phyloP scores from a whole-genome alignment of 2,797 vertebrate genomes.

The Enteromius radiatus region DNA sequence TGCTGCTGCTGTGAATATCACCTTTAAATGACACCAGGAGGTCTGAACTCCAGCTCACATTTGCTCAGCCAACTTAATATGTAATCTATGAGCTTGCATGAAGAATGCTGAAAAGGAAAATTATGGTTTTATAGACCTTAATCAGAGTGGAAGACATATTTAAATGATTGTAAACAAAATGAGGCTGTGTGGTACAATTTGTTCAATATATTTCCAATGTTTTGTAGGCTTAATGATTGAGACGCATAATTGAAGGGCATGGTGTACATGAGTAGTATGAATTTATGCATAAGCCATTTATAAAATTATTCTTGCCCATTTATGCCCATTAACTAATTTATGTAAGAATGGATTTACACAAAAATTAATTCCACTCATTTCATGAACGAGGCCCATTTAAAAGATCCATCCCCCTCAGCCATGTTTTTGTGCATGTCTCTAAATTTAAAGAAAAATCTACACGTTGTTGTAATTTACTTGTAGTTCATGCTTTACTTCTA shows the following conservation, averaged over 20 bases:
- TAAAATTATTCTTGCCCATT: background rate
- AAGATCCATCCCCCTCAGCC: background rate
- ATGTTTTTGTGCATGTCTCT: background rate
- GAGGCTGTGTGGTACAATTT: background rate
- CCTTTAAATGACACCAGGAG: conserved; percentile 19
- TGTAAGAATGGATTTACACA: background rate
- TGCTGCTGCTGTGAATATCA: conserved; percentile 23
- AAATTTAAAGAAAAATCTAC: background rate
- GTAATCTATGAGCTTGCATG: background rate
- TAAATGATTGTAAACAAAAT: background rate
- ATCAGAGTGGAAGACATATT: background rate
- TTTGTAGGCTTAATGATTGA: background rate
- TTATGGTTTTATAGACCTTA: background rate
- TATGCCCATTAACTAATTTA: background rate
- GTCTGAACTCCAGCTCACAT: conserved; percentile 3
- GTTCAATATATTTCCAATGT: background rate
- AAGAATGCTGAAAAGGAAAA: background rate
- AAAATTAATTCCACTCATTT: background rate
- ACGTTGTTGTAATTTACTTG: background rate
- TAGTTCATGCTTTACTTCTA: background rate
- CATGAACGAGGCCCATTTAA: background rate
- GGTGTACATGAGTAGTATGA: background rate
- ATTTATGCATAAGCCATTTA: background rate
- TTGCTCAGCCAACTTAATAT: background rate
- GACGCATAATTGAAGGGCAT: background rate